Evolutionary conservation across 1,140 invertebrate genomes (phyloP), one percentile per base, ranked within the genome.

Genomic region (Macrocentrus cingulum): DNA sequence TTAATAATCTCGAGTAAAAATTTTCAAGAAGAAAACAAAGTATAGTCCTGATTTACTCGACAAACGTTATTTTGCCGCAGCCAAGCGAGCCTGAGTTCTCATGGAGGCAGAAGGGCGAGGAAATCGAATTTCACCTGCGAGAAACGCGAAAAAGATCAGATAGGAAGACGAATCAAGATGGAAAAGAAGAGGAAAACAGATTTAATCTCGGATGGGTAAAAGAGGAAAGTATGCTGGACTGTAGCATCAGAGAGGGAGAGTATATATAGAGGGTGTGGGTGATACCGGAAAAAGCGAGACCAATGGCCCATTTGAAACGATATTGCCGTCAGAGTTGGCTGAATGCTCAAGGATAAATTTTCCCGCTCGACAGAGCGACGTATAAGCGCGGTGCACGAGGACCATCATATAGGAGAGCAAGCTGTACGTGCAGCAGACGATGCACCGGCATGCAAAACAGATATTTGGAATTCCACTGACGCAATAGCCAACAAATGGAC

Each of bases 301-400:
- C 64, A 64, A 67, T 65, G 45, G 62, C 53, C 66, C 66, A 59
- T 66, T 65, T 46, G 60, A 61, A 62, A 65, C 59, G 67, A 68
- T 68, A 70, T 70, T 63, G 55, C 59, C 54, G 62, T 66, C 62
- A 65, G 57, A 53, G 44, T 37, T 19, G 55, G 42, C 48, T 57
- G 65, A 67, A 70, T 55, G 52, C 61, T 68, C 63, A 66, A 66
- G 65, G 64, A 74, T 72, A 72, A 71, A 72, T 74, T 74, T 59
- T 68, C 61, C 56, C 53, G 55, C 63, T 60, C 64, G 61, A 68
- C 67, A 62, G 68, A 68, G 51, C 56, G 54, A 51, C 51, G 41
- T 52, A 55, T 56, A 58, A 49, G 23, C 50, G 34, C 32, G n/a
- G n/a, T 49, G 48, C 13, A 7, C 44, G 18, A 49, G 32, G 45